Evolutionary conservation across 2,797 vertebrate genomes (phyloP).

Genomic region (Anabacerthia variegaticeps): DNA sequence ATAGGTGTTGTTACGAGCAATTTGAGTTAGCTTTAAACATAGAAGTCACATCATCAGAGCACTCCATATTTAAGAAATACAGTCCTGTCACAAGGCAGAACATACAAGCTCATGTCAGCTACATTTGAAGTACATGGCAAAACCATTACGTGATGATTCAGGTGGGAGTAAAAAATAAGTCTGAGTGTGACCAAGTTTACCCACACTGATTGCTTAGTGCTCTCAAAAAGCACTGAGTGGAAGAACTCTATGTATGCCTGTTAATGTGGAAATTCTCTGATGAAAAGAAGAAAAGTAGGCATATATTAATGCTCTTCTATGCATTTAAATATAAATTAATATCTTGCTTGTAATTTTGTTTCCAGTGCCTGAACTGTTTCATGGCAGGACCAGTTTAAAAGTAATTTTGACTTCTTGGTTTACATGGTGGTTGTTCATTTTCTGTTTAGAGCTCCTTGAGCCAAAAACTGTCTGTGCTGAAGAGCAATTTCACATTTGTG

Average conservation of each 20-base stretch:
- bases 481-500: neutral
- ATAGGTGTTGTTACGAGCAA: neutral
- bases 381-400: neutral
- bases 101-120: neutral
- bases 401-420: fast-evolving
- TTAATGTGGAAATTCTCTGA: neutral
- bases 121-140: neutral
- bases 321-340: neutral
- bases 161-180: neutral
- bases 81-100: neutral
- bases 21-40: neutral
- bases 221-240: neutral
- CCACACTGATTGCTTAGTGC: neutral
- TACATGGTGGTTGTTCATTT: neutral
- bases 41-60: neutral
- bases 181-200: neutral
- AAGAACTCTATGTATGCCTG: neutral
- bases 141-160: neutral
- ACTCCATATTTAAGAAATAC: neutral
- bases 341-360: neutral
- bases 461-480: neutral
- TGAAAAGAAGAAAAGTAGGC: neutral
- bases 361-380: neutral
- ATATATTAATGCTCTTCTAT: neutral
- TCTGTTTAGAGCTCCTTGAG: neutral